These are phyloP conservation scores for Megaleporinus macrocephalus DNA, from an alignment of 2,113 vertebrate genomes.

Conservation along the genomic window DNA sequence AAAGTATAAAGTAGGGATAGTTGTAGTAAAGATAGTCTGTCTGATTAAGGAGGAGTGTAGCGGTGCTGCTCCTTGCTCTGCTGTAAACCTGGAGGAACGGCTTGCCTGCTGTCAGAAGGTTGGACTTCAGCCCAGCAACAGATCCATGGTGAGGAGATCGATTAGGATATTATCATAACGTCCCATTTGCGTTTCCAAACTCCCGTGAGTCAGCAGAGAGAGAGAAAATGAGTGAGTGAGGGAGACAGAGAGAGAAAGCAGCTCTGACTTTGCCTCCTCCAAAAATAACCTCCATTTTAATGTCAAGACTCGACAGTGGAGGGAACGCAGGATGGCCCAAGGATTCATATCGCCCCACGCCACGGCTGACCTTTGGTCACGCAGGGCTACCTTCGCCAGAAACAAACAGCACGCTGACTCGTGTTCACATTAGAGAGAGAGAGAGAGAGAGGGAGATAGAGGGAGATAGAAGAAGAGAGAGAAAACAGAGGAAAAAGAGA, in stretches of 20 bases:
- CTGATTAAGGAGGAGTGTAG: not conserved
- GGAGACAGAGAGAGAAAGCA: not conserved
- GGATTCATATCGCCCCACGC: conserved; percentile 66
- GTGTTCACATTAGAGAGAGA: conserved; percentile 23
- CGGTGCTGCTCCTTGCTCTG: not conserved
- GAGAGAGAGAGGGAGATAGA: too few species aligned
- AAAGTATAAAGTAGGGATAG: too few species aligned
- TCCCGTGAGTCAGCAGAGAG: conserved; percentile 65
- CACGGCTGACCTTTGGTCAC: conserved; percentile 73
- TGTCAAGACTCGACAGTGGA: conserved; percentile 60
- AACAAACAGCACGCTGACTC: conserved; percentile 20
- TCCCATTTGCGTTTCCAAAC: conserved; percentile 63
- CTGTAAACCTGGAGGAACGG: not conserved
- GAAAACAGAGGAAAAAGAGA: not conserved
- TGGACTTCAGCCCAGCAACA: not conserved
- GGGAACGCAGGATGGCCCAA: conserved; percentile 63
- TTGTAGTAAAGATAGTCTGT: too few species aligned
- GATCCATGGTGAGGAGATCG: conserved; percentile 25
- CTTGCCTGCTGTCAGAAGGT: not conserved
- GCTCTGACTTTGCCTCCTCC: conserved; percentile 61
- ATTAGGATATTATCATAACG: conserved; percentile 56
- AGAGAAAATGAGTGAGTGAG: not conserved
- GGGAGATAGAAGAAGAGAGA: not conserved
- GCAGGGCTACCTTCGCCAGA: conserved; percentile 52
- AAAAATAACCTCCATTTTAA: conserved; percentile 70